Percentiles rank a stretch among this genome's conserved stretches.
Conservation (phyloP, 2,888 invertebrate species). For the Allolobophora icterica region DNA sequence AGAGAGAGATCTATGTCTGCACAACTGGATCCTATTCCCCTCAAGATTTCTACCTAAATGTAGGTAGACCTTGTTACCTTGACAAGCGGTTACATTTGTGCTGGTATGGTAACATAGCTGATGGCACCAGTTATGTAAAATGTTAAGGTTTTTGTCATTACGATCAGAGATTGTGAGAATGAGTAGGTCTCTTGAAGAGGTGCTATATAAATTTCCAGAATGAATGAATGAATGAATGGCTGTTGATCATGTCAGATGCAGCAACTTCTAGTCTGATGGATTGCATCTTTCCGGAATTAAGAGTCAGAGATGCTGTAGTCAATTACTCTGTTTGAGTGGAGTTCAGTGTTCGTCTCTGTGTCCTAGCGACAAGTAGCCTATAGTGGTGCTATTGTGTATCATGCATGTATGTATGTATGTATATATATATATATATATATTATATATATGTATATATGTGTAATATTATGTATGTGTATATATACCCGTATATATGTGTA, state of each 20-base stretch:
- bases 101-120: neutral
- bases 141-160: neutral
- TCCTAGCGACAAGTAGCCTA: neutral
- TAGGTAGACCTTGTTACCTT: neutral
- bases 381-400: neutral
- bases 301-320: neutral
- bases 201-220: too few species aligned
- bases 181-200: too few species aligned
- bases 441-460: too few species aligned
- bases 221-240: too few species aligned
- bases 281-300: neutral
- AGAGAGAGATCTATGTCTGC: neutral
- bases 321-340: neutral
- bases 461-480: too few species aligned
- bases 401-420: neutral
- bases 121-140: neutral
- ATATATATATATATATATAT: neutral
- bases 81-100: neutral
- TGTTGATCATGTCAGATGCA: neutral
- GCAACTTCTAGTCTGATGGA: neutral
- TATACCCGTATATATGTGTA: too few species aligned
- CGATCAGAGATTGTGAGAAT: neutral
- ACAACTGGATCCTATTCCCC: conserved; percentile 13
- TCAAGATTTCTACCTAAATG: conserved; percentile 25
- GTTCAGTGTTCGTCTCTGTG: neutral